A percentile compares a stretch with the other conserved stretches of the same genome.
Conservation (phyloP, 2,888 invertebrate genomes). For the Stegophylla sp. region DNA sequence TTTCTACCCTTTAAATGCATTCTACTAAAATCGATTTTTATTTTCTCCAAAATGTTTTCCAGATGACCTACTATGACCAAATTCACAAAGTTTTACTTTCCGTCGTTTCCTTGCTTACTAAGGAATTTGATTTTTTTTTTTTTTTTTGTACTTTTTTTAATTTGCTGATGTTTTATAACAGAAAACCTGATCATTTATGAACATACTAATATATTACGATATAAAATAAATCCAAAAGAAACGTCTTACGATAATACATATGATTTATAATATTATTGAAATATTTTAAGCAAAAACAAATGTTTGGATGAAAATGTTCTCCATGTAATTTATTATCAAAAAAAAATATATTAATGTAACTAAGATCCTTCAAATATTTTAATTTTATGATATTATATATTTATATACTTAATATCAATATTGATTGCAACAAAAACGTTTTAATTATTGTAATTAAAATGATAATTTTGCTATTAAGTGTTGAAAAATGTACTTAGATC, state of each 20-base stretch:
- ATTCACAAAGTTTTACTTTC: not conserved
- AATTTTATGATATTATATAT: no score
- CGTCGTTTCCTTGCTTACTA: not conserved
- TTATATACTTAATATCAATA: no score
- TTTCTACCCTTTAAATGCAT: not conserved
- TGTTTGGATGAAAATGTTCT: no score
- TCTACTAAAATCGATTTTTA: not conserved
- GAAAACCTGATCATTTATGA: not conserved
- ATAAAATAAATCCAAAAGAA: conserved; percentile 3
- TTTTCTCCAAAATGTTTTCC: not conserved
- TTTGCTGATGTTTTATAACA: not conserved
- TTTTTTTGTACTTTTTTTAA: not conserved
- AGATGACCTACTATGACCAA: not conserved
- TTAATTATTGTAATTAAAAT: no score
- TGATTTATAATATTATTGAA: not conserved
- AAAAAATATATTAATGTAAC: no score
- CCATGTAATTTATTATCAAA: no score
- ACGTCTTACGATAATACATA: not conserved
- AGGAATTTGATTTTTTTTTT: not conserved
- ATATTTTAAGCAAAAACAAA: no score
- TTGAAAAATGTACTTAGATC: no score
- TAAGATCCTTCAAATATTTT: no score
- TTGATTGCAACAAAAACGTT: no score
- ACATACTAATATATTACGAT: conserved; percentile 1
- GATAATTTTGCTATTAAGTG: no score